phyloP scores from a whole-genome alignment of 2,797 vertebrate genomes.

The Eulemur albifrons region DNA sequence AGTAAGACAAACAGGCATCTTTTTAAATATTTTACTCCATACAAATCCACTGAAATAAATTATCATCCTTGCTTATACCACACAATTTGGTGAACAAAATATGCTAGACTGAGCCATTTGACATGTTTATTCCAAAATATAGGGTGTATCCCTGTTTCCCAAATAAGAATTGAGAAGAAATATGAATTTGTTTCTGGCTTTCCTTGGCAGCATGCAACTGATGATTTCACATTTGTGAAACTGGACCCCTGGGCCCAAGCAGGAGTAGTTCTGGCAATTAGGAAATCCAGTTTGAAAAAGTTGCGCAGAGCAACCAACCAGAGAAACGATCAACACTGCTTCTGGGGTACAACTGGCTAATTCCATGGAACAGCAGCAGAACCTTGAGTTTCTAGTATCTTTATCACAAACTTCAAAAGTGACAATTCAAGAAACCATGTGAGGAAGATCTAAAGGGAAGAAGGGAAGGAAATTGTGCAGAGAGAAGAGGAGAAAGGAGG shows the following conservation, averaged over 20 bases:
- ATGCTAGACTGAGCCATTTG: neutral
- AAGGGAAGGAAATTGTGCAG: neutral
- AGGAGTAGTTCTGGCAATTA: neutral
- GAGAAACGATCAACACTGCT: neutral
- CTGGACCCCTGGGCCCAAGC: neutral
- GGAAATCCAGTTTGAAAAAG: neutral
- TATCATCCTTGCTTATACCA: neutral
- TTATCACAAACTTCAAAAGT: neutral
- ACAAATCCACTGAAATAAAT: neutral
- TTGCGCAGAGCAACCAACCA: neutral
- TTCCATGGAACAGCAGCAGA: neutral
- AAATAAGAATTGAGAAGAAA: neutral
- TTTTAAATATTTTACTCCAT: neutral
- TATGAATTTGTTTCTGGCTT: neutral
- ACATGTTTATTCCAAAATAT: neutral
- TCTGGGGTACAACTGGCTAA: neutral
- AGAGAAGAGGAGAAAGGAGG: neutral
- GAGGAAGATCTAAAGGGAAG: neutral
- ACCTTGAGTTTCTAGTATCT: neutral
- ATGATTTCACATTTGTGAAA: neutral
- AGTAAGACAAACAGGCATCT: neutral
- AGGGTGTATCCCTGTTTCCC: neutral
- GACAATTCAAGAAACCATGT: neutral
- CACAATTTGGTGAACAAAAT: neutral
- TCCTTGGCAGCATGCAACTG: neutral